Evolutionary conservation across 2,113 vertebrate species (phyloP), one percentile per base, ranked within the genome.

Genomic region (Rissa tridactyla): DNA sequence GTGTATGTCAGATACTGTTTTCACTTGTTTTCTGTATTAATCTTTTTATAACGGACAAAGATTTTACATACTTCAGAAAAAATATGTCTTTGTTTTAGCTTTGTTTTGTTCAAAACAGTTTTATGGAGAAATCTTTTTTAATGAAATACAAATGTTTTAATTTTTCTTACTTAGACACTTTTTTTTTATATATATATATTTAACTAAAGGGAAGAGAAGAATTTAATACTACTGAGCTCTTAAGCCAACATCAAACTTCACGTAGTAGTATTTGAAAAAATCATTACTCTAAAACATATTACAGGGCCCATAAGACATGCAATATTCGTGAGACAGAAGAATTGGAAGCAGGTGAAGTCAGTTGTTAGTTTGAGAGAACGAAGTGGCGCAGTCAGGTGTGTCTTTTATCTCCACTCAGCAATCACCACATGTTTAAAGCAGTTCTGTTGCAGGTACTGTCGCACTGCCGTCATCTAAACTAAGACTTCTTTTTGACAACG

Each of bases 221-320:
- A 76, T 73, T 72, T 94, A 81, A 80, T 72, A 81, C 46, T 66
- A 32, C 47, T 79, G 72, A 86, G 27, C 55, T 86, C 60, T 94
- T 93, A 94, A 96, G 73, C 71, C 93, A 92, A 54, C 71, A 86
- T 91, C 60, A 73, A 73, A 66, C 51, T 86, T 94, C 16, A 44
- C 69, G 38, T 70, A 47, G 73, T 91, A 96, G 49, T 93, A 62
- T 78, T 61, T 92, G 58, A 85, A 87, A 87, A 86, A 89, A 83
- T 88, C 75, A 55, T 75, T 69, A 55, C 46, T 72, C 69, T 90
- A 40, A 89, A 94, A 61, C 0, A 0, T 47, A 66, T 71, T 60
- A 38, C 27, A 18, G 19, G 62, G 40, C 40, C 44, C 34, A 51
- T 83, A 88, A 82, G 64, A 68, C 20, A 23, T 42, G 55, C 17